phyloP scores from a whole-genome alignment of 2,113 vertebrate genomes.

The Parotia lawesii region DNA sequence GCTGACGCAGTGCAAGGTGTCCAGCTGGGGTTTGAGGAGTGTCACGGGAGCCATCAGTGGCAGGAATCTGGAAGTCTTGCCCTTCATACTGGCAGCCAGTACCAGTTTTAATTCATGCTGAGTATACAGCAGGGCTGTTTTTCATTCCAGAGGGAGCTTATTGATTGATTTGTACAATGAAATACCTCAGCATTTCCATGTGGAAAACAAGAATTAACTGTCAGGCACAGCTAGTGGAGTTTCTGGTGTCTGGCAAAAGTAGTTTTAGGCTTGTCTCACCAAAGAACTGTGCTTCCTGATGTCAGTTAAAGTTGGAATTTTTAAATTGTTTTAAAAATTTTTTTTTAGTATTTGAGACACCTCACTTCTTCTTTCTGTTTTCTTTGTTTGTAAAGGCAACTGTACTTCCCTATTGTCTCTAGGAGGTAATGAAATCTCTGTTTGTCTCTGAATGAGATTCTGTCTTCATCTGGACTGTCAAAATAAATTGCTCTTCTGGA shows the following conservation, averaged over 20 bases:
- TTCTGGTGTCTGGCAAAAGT: not conserved
- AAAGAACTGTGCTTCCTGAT: not conserved
- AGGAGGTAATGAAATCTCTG: not conserved
- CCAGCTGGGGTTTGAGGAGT: not conserved
- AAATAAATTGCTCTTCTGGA: not conserved
- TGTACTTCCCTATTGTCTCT: not conserved
- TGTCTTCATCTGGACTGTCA: not conserved
- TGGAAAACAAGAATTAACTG: not conserved
- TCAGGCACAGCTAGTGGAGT: not conserved
- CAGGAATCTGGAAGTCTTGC: not conserved
- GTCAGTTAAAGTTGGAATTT: not conserved
- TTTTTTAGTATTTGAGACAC: not conserved
- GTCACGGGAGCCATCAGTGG: not conserved
- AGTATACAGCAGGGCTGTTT: not conserved
- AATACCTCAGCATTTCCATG: not conserved
- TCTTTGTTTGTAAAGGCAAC: not conserved
- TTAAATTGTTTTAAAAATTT: not conserved
- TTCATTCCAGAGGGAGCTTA: not conserved
- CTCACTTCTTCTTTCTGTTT: not conserved
- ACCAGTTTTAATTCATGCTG: not conserved
- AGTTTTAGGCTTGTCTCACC: not conserved
- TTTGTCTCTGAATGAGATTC: not conserved
- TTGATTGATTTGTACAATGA: not conserved
- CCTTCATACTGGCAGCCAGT: not conserved
- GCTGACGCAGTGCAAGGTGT: not conserved